phyloP scores from a whole-genome alignment of 1,140 invertebrate species.

The Phymorhynchus buccinoides region DNA sequence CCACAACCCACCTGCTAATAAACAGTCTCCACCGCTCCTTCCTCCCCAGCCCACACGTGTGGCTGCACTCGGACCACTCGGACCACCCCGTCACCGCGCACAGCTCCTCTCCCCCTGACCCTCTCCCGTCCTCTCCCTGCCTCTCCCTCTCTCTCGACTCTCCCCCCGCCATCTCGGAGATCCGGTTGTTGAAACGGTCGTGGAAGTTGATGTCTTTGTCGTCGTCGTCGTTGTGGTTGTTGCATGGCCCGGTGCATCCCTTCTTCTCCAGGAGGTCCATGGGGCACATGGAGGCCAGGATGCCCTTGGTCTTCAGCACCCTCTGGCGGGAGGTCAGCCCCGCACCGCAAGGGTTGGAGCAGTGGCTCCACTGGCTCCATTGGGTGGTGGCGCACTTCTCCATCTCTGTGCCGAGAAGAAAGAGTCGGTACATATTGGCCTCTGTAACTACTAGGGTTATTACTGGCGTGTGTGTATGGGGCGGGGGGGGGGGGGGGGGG shows the following conservation, averaged over 20 bases:
- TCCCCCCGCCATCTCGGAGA: background rate
- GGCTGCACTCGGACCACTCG: constrained; percentile 79
- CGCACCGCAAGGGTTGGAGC: constrained; percentile 77
- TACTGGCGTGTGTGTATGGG: background rate
- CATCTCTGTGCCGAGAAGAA: constrained; percentile 62
- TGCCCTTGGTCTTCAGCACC: constrained; percentile 74
- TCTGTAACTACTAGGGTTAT: no score
- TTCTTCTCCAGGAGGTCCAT: constrained; percentile 71
- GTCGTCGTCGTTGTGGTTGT: background rate
- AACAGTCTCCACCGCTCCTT: constrained; percentile 66
- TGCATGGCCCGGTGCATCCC: constrained; percentile 70
- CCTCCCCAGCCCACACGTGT: constrained; percentile 75
- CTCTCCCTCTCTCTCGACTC: constrained; percentile 62
- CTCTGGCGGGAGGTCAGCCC: constrained; percentile 75
- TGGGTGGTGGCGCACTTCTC: constrained; percentile 75
- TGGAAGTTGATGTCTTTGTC: no score
- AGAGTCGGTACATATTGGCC: no score
- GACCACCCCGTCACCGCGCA: constrained; percentile 77
- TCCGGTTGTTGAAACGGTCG: background rate
- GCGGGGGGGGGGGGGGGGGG: background rate
- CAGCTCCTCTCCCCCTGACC: constrained; percentile 51
- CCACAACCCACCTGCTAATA: constrained; percentile 37
- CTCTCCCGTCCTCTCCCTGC: constrained; percentile 46
- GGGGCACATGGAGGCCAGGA: constrained; percentile 73
- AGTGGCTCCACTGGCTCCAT: constrained; percentile 78